Conservation (phyloP, 2,797 vertebrate genomes). For the Cynodonichthys magdalenae region DNA sequence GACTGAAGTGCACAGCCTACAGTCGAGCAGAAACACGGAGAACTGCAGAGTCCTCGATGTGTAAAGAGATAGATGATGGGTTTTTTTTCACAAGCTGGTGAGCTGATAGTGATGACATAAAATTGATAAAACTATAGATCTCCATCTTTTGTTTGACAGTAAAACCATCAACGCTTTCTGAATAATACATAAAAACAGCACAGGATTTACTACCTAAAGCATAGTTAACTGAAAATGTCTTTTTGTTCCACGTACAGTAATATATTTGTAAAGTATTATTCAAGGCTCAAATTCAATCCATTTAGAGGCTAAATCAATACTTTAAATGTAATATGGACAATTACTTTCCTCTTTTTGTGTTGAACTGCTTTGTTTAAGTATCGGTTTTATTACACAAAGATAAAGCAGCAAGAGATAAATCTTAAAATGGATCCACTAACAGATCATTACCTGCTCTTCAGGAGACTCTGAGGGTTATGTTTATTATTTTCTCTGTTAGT, state of each 20-base stretch:
- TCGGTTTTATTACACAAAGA: constrained; percentile 10
- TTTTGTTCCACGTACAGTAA: neutral
- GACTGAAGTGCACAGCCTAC: constrained; percentile 47
- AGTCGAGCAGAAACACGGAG: constrained; percentile 42
- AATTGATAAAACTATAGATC: neutral
- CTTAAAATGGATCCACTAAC: neutral
- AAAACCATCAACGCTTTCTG: neutral
- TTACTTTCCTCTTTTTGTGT: constrained; percentile 18
- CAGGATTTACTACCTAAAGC: neutral
- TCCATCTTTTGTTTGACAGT: neutral
- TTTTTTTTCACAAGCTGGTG: constrained; percentile 42
- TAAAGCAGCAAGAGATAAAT: neutral
- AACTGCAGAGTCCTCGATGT: constrained; percentile 49
- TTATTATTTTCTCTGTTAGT: constrained; percentile 18
- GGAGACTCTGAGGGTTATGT: neutral
- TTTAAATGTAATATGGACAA: constrained; percentile 14
- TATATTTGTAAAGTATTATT: neutral
- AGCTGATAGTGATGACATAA: constrained; percentile 12
- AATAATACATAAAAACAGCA: neutral
- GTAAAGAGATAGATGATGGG: constrained; percentile 49
- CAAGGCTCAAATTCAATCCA: neutral
- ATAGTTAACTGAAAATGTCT: too few relatives aligned
- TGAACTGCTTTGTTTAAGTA: constrained; percentile 4
- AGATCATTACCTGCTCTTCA: constrained; percentile 37
- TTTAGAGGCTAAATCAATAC: neutral